phyloP scores from a whole-genome alignment of 2,888 invertebrate genomes.

The Agapetus fuscipes region DNA sequence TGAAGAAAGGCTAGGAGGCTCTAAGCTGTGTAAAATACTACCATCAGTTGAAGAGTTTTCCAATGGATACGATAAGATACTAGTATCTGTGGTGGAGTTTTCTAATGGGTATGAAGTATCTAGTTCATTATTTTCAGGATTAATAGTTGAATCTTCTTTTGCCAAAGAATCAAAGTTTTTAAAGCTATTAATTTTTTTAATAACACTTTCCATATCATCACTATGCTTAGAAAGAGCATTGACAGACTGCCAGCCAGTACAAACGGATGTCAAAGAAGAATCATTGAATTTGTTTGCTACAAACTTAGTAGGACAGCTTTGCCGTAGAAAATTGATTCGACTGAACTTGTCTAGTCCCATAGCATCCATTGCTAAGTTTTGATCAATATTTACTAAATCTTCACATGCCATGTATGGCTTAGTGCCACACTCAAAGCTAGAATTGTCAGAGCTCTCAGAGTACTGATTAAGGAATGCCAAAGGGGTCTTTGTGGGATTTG shows the following conservation, averaged over 20 bases:
- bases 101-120: not conserved
- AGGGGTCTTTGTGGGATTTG: slow-evolving; percentile 32
- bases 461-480: slow-evolving; percentile 37
- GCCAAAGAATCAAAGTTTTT: not conserved
- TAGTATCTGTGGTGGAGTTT: not conserved
- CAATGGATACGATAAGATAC: not conserved
- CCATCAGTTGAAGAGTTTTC: not conserved
- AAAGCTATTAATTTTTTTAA: slow-evolving; percentile 27
- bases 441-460: slow-evolving; percentile 52
- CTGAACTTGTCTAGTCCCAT: slow-evolving; percentile 31
- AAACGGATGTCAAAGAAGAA: slow-evolving; percentile 43
- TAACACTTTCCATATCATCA: slow-evolving; percentile 24
- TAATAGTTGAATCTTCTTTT: not conserved
- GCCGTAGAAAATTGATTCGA: slow-evolving; percentile 41
- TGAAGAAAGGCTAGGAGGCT: slow-evolving; percentile 29
- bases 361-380: slow-evolving; percentile 44
- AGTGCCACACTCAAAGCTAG: slow-evolving; percentile 44
- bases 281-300: slow-evolving; percentile 49
- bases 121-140: not conserved
- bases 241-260: slow-evolving; percentile 40
- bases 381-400: slow-evolving; percentile 56
- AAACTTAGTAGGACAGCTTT: slow-evolving; percentile 58
- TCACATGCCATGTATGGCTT: slow-evolving; percentile 55
- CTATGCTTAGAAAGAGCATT: slow-evolving; percentile 27
- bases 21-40: slow-evolving; percentile 31